A percentile compares a stretch with the other conserved stretches of the same genome.
phyloP scores from a whole-genome alignment of 2,113 vertebrate genomes.

The Onychostoma macrolepis region DNA sequence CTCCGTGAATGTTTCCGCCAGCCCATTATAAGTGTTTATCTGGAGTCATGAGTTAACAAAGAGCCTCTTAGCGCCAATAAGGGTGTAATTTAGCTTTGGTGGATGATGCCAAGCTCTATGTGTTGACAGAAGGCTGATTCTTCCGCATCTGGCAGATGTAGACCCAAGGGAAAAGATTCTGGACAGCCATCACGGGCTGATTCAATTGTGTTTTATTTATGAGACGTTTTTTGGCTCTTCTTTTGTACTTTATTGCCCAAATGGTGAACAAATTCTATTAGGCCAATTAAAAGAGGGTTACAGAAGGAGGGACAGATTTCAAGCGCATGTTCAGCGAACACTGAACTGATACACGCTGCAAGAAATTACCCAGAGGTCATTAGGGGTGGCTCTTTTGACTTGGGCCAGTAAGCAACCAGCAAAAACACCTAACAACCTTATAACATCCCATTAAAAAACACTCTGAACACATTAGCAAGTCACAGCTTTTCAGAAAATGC shows the following conservation, averaged over 20 bases:
- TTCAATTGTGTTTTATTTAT: constrained; percentile 55
- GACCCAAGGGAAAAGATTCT: constrained; percentile 36
- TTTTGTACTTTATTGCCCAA: constrained; percentile 33
- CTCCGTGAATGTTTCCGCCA: constrained; percentile 4
- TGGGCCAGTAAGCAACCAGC: background rate
- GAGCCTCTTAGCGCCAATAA: constrained; percentile 52
- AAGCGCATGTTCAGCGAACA: background rate
- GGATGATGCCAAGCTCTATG: constrained; percentile 49
- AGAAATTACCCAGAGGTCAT: constrained; percentile 12
- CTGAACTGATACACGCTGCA: background rate
- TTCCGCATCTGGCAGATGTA: constrained; percentile 54
- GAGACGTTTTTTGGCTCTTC: constrained; percentile 50
- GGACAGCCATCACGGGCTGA: constrained; percentile 47
- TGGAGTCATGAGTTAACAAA: constrained; percentile 48
- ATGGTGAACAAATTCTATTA: constrained; percentile 52
- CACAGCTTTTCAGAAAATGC: too few relatives aligned
- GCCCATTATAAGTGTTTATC: constrained; percentile 15
- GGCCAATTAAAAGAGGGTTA: constrained; percentile 39
- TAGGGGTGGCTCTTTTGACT: background rate
- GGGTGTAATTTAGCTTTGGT: constrained; percentile 52
- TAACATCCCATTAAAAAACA: background rate
- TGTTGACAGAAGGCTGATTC: constrained; percentile 46
- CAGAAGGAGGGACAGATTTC: constrained; percentile 9
- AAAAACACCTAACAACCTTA: background rate
- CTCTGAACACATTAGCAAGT: background rate